Conservation (phyloP, 1,140 invertebrate genomes). For the Agraylea sexmaculata region DNA sequence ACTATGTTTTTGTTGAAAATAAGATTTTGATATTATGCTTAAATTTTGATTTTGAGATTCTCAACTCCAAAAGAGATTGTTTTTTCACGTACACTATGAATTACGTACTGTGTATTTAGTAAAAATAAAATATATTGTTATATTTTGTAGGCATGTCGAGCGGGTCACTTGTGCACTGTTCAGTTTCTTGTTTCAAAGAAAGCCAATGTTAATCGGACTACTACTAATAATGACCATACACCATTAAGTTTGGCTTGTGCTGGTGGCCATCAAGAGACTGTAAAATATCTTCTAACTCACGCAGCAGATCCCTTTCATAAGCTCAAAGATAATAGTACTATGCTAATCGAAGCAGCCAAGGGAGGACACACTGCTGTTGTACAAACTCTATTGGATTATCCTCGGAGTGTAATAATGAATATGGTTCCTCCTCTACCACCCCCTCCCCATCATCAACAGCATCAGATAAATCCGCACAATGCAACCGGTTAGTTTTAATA, state of each 20-base stretch:
- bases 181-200: constrained; percentile 90
- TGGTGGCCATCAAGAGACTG: constrained; percentile 85
- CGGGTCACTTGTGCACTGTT: constrained; percentile 96
- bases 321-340: constrained; percentile 96
- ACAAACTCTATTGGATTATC: constrained; percentile 88
- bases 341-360: constrained; percentile 96
- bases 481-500: constrained; percentile 1
- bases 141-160: constrained; percentile 69
- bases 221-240: constrained; percentile 96
- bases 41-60: too few species aligned
- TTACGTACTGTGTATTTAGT: neutral
- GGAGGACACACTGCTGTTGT: constrained; percentile 94
- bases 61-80: too few species aligned
- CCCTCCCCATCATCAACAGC: constrained; percentile 15
- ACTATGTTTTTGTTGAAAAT: too few species aligned
- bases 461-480: constrained; percentile 3
- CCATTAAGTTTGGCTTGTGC: constrained; percentile 94
- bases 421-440: constrained; percentile 23
- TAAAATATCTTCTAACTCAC: constrained; percentile 79
- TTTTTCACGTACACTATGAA: too few species aligned
- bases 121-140: neutral
- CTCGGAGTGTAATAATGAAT: constrained; percentile 65
- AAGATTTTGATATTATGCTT: too few species aligned
- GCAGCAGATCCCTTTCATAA: constrained; percentile 93
- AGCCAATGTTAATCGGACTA: constrained; percentile 88